Conservation (phyloP, 2,888 invertebrate species). For the Epinotia ramella region DNA sequence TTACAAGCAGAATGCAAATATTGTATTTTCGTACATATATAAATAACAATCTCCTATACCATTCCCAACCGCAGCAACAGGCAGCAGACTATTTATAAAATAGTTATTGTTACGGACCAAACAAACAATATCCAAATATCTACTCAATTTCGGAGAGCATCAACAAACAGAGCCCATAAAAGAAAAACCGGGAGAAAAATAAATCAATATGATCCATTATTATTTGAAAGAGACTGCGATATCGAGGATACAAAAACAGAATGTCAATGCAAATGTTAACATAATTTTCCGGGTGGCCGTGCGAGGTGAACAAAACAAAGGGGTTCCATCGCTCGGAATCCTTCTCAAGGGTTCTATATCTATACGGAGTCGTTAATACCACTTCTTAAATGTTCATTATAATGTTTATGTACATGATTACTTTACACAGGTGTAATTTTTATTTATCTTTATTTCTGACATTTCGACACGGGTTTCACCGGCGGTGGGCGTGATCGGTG, state of each 20-base stretch:
- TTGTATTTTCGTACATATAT: too few species aligned
- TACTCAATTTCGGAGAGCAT: background rate
- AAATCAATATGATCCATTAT: constrained; percentile 38
- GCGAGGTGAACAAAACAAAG: constrained; percentile 60
- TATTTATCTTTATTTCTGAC: too few species aligned
- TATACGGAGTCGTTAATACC: constrained; percentile 50
- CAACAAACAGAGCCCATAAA: constrained; percentile 7
- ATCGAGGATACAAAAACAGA: constrained; percentile 41
- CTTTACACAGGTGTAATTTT: too few species aligned
- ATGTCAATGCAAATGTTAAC: constrained; percentile 51
- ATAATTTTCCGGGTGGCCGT: constrained; percentile 62
- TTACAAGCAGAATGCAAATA: too few species aligned
- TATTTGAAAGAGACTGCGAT: constrained; percentile 40
- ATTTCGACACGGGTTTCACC: too few species aligned
- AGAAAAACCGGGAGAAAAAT: constrained; percentile 23
- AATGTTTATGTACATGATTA: too few species aligned
- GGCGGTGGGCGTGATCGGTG: too few species aligned
- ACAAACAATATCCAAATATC: background rate
- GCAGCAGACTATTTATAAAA: too few species aligned
- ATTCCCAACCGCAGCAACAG: too few species aligned
- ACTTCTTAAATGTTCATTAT: constrained; percentile 2
- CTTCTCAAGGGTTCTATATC: constrained; percentile 44
- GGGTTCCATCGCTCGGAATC: constrained; percentile 56
- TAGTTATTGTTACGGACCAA: too few species aligned
- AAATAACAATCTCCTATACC: too few species aligned